These are phyloP conservation scores for Malacoctenus gilli DNA, from an alignment of 2,797 vertebrate species.

Conservation along the genomic window DNA sequence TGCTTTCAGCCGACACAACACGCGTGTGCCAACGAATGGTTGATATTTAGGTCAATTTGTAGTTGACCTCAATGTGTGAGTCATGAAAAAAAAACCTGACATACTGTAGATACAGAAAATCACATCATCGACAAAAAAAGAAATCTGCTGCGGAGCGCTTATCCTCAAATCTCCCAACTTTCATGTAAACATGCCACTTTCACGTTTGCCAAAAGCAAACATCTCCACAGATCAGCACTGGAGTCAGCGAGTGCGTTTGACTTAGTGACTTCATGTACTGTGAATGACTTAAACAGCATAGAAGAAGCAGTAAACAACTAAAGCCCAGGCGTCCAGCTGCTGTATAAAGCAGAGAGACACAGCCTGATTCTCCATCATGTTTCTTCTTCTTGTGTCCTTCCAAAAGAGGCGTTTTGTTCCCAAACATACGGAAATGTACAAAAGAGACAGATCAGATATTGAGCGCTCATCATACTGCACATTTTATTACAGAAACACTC, in stretches of 20 bases:
- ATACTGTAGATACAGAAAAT: conserved; percentile 11
- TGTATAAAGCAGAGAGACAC: conserved; percentile 9
- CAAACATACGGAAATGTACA: too few species aligned
- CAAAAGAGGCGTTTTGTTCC: background rate
- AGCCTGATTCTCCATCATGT: background rate
- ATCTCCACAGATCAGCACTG: conserved; percentile 21
- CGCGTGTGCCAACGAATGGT: conserved; percentile 28
- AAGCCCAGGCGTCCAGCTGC: conserved; percentile 35
- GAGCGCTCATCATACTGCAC: too few species aligned
- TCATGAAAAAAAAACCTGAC: background rate
- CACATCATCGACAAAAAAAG: too few species aligned
- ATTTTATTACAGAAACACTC: background rate
- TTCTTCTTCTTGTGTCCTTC: conserved; percentile 10
- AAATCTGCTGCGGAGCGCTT: conserved; percentile 25
- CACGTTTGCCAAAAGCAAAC: conserved; percentile 34
- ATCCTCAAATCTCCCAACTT: conserved; percentile 54
- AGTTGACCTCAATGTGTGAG: conserved; percentile 48
- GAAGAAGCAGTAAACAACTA: conserved; percentile 36
- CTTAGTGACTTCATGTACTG: conserved; percentile 22
- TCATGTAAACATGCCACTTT: conserved; percentile 53
- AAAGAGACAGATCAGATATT: too few species aligned
- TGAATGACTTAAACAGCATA: conserved; percentile 19
- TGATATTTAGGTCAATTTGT: conserved; percentile 61
- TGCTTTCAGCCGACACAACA: conserved; percentile 3
- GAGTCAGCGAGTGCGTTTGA: conserved; percentile 22